Percentiles rank a stretch among this genome's conserved stretches.
Evolutionary conservation across 2,888 invertebrate species (phyloP).

Genomic region (Ditula angustiorana): DNA sequence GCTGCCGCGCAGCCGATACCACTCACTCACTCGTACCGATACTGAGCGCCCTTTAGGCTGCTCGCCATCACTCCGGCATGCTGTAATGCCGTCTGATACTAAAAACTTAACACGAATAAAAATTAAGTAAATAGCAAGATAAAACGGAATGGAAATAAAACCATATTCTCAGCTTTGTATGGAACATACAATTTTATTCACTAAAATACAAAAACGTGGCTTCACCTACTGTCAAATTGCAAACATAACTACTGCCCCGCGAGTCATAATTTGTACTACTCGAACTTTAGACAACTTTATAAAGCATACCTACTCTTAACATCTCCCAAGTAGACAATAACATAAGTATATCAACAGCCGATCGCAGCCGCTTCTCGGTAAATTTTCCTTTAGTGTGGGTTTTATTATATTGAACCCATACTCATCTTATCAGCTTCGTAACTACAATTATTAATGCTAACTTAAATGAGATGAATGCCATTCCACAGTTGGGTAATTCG

Average conservation of each 20-base stretch:
- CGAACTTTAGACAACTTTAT: neutral
- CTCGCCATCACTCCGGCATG: too few species aligned
- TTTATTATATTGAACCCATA: conserved; percentile 66
- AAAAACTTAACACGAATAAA: too few species aligned
- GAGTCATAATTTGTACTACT: neutral
- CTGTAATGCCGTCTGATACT: too few species aligned
- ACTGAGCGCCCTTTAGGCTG: too few species aligned
- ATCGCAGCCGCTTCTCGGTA: conserved; percentile 55
- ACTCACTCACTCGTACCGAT: neutral
- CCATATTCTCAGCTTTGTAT: neutral
- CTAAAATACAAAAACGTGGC: neutral
- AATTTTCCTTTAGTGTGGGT: conserved; percentile 65
- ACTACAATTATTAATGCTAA: conserved; percentile 52
- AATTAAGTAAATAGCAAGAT: too few species aligned
- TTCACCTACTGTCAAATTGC: neutral
- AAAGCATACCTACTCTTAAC: neutral
- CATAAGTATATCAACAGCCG: conserved; percentile 44
- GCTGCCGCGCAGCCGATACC: neutral
- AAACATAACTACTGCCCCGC: neutral
- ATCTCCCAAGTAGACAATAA: conserved; percentile 33
- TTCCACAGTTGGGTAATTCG: conserved; percentile 35
- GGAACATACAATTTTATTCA: neutral
- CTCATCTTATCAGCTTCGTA: conserved; percentile 62
- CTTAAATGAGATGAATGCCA: conserved; percentile 38
- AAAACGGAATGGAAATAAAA: neutral